Percentiles rank a stretch among this genome's conserved stretches.
phyloP scores from a whole-genome alignment of 2,888 invertebrate genomes.

The Dryomyza anilis region DNA sequence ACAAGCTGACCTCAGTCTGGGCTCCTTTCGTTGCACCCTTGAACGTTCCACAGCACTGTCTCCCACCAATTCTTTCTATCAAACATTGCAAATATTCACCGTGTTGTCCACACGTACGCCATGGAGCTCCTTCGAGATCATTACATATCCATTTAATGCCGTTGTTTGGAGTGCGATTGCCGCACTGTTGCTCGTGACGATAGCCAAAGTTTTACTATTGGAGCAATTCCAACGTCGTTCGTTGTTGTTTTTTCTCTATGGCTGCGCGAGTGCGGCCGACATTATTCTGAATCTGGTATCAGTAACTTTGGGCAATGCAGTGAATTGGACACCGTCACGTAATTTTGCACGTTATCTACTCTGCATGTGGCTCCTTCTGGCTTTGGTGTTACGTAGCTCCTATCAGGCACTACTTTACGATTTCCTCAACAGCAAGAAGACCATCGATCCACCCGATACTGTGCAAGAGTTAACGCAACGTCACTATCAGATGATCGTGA shows the following conservation, averaged over 20 bases:
- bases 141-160: constrained; percentile 39
- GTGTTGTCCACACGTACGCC: constrained; percentile 28
- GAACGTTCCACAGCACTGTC: constrained; percentile 36
- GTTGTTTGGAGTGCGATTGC: constrained; percentile 38
- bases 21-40: constrained; percentile 41
- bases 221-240: neutral
- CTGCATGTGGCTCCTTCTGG: constrained; percentile 45
- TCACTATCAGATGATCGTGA: no score
- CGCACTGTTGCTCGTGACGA: constrained; percentile 7
- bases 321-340: constrained; percentile 36
- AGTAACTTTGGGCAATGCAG: constrained; percentile 30
- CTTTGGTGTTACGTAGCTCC: constrained; percentile 46
- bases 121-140: constrained; percentile 36
- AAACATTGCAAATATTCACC: constrained; percentile 38
- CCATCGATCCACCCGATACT: constrained; percentile 46
- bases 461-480: constrained; percentile 43
- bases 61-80: constrained; percentile 40
- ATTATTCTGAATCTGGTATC: constrained; percentile 26
- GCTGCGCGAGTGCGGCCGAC: neutral
- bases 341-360: constrained; percentile 46
- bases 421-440: constrained; percentile 44
- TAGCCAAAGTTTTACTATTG: constrained; percentile 20
- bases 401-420: constrained; percentile 53
- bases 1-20: constrained; percentile 40
- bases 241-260: constrained; percentile 31